phyloP scores from a whole-genome alignment of 2,113 vertebrate species.

The Leptocoma aspasia region DNA sequence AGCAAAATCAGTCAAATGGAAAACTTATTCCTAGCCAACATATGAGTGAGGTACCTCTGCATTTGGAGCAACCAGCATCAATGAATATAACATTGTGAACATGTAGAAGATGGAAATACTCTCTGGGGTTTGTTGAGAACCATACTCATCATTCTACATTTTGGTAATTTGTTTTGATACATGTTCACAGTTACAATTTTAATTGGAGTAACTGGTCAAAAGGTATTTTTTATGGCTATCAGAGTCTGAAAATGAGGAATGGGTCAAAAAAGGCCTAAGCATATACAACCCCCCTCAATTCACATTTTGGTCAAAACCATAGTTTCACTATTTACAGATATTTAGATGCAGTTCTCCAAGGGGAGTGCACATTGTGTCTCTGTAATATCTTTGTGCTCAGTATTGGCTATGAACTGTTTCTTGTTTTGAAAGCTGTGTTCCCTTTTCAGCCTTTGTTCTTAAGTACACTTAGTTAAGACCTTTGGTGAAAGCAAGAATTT shows the following conservation, averaged over 20 bases:
- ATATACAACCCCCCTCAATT: not conserved
- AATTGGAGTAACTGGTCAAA: not conserved
- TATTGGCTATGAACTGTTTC: not conserved
- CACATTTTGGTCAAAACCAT: not conserved
- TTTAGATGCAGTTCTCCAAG: not conserved
- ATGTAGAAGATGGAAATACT: not conserved
- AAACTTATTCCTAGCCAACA: not conserved
- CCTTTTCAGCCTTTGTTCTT: not conserved
- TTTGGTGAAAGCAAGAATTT: not conserved
- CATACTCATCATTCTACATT: not conserved
- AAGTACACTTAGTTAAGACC: not conserved
- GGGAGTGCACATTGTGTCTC: not conserved
- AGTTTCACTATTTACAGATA: not conserved
- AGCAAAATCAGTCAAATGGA: not conserved
- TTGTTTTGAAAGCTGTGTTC: not conserved
- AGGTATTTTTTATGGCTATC: not conserved
- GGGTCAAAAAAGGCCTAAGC: not conserved
- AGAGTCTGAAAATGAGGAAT: not conserved
- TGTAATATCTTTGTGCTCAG: not conserved
- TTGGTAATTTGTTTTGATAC: not conserved
- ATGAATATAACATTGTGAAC: not conserved
- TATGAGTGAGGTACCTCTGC: not conserved
- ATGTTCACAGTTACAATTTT: not conserved
- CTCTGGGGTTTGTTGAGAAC: not conserved
- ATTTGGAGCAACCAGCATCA: not conserved